Base-by-base conservation (phyloP, 1,140 invertebrate genomes). In the Apis cerana region DNA sequence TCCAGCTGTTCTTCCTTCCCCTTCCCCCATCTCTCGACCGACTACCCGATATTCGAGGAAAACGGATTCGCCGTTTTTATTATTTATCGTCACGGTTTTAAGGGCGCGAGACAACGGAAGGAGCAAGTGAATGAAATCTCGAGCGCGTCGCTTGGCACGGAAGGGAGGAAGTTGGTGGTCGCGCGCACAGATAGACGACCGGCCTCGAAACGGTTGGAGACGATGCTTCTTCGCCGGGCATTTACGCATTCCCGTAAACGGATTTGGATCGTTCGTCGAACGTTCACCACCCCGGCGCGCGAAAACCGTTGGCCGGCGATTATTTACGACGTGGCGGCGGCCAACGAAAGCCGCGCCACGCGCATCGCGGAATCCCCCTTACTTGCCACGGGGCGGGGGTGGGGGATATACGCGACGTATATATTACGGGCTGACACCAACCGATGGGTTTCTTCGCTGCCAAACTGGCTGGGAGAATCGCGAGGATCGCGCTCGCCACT, bases 191-290 rank as follows among this genome's bases (percentile, higher is more conserved):
- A 33, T 0, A 33, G 2, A 0, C 33, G 33, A 33, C 1, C 27
- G 27, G 27, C 2, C 27, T 27, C 27, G 27, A 33, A 33, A 33
- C 33, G 2, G 1, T 33, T 3, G 2, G 1, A 3, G 33, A 33
- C 33, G 33, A 33, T 33, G 33, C 2, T 33, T 33, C 33, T 33
- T 33, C 33, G 2, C 33, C 33, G 33, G 33, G 33, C 79, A 85
- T 86, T n/a, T 88, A 91, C 87, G 89, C 90, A 88, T 92, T 91
- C 90, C 88, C 85, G 87, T 93, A 93, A 93, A 93, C 91, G 92
- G 92, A 93, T 92, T 89, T 88, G 82, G 82, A 83, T 86, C 88
- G 90, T 92, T 93, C 91, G 92, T 93, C 90, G 92, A 93, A 92
- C 92, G 91, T 93, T 92, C 92, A 93, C 90, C 91, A 85, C 89